phyloP scores from a whole-genome alignment of 2,113 vertebrate species.

The Lates calcarifer region DNA sequence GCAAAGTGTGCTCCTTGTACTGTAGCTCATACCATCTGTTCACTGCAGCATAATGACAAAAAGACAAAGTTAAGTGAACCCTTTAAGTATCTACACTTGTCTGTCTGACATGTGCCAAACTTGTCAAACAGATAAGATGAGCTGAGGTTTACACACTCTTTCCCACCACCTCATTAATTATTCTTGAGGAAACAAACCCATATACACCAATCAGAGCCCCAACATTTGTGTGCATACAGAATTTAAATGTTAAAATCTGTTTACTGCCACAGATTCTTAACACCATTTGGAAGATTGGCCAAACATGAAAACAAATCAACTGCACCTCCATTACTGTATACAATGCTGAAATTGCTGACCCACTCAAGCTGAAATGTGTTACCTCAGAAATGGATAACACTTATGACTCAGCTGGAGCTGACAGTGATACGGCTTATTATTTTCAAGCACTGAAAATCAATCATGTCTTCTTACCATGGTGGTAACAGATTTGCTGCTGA shows the following conservation, averaged over 20 bases:
- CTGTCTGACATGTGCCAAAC: not conserved
- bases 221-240: constrained; percentile 7
- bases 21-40: not conserved
- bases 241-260: constrained; percentile 25
- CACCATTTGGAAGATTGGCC: constrained; percentile 34
- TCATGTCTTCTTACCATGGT: constrained; percentile 41
- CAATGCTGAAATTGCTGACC: constrained; percentile 37
- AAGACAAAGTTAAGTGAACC: not conserved
- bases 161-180: constrained; percentile 29
- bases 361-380: constrained; percentile 48
- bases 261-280: constrained; percentile 40
- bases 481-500: constrained; percentile 16
- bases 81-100: not conserved
- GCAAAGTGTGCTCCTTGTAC: not conserved
- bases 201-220: constrained; percentile 3
- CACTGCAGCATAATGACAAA: constrained; percentile 18
- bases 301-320: constrained; percentile 53
- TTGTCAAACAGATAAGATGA: too few relatives aligned
- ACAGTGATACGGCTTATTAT: constrained; percentile 38
- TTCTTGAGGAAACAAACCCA: constrained; percentile 15
- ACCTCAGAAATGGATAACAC: constrained; percentile 40
- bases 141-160: not conserved
- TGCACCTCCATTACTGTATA: constrained; percentile 20
- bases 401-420: constrained; percentile 40
- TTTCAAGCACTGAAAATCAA: constrained; percentile 51